phyloP scores from a whole-genome alignment of 2,113 vertebrate genomes.

The Bostrychus sinensis region DNA sequence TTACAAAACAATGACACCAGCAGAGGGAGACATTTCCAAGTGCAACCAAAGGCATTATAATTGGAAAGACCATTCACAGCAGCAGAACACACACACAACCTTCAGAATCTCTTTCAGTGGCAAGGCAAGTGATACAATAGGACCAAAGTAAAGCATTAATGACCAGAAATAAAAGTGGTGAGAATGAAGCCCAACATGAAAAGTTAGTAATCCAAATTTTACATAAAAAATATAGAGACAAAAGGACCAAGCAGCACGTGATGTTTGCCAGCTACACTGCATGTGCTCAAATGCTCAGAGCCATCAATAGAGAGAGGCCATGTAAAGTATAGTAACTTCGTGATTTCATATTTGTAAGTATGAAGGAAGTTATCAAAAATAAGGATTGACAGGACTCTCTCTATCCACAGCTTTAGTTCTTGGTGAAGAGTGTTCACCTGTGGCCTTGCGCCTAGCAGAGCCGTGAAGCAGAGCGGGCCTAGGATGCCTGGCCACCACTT shows the following conservation, averaged over 20 bases:
- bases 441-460: conserved; percentile 94
- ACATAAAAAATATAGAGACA: conserved; percentile 10
- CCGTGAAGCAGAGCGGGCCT: conserved; percentile 91
- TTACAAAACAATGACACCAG: conserved; percentile 16
- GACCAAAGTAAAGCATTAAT: conserved; percentile 5
- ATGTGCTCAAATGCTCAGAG: conserved; percentile 46
- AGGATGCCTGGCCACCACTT: conserved; percentile 92
- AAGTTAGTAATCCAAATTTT: not conserved
- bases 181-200: conserved; percentile 32
- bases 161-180: conserved; percentile 26
- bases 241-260: conserved; percentile 34
- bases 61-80: not conserved
- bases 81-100: conserved; percentile 2
- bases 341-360: not conserved
- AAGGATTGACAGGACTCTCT: conserved; percentile 47
- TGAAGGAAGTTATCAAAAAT: not conserved
- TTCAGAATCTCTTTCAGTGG: conserved; percentile 1
- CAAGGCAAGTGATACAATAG: conserved; percentile 7
- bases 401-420: conserved; percentile 61
- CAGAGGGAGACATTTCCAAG: conserved; percentile 25
- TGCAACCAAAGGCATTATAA: not conserved
- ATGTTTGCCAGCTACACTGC: conserved; percentile 97
- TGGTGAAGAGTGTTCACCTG: conserved; percentile 88
- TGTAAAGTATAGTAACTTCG: not conserved
- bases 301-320: conserved; percentile 63